Percentiles rank a stretch among this genome's conserved stretches.
Conservation (phyloP, 2,888 invertebrate species). For the Machimus atricapillus region DNA sequence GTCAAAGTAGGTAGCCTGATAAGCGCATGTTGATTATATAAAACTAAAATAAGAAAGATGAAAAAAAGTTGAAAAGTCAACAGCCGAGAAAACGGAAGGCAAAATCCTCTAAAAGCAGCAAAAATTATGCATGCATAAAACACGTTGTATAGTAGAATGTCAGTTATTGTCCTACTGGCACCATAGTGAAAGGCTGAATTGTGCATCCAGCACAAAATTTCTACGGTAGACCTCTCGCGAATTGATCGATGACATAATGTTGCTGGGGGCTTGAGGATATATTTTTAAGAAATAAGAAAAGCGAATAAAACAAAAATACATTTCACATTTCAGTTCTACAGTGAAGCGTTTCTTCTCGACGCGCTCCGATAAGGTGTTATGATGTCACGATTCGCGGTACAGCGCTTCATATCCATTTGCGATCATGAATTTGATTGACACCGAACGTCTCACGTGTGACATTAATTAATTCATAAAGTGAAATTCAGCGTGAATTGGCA, state of each 20-base stretch:
- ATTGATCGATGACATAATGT: slow-evolving; percentile 28
- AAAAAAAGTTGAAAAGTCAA: not conserved
- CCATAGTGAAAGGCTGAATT: slow-evolving; percentile 11
- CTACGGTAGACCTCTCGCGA: slow-evolving; percentile 8
- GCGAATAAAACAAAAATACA: not conserved
- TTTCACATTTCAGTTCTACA: not conserved
- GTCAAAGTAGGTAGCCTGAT: not conserved
- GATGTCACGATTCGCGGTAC: slow-evolving; percentile 8
- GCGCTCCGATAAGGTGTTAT: not conserved
- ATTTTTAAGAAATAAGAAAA: not conserved
- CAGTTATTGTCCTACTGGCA: slow-evolving; percentile 25
- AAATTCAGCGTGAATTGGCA: not conserved
- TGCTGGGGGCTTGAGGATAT: not conserved
- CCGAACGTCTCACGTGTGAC: slow-evolving; percentile 11
- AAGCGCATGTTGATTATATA: not conserved
- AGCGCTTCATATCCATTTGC: not conserved
- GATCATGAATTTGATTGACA: slow-evolving; percentile 22
- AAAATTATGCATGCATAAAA: slow-evolving; percentile 16
- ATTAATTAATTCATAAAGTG: slow-evolving; percentile 34
- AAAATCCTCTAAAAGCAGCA: not conserved
- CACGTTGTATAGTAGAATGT: not conserved
- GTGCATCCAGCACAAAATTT: slow-evolving; percentile 7
- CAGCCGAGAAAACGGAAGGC: not conserved
- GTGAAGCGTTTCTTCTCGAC: not conserved
- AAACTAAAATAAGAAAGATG: not conserved